Evolutionary conservation across 2,888 invertebrate genomes (phyloP), one percentile per base, ranked within the genome.

Genomic region (Watsonalla cultraria): DNA sequence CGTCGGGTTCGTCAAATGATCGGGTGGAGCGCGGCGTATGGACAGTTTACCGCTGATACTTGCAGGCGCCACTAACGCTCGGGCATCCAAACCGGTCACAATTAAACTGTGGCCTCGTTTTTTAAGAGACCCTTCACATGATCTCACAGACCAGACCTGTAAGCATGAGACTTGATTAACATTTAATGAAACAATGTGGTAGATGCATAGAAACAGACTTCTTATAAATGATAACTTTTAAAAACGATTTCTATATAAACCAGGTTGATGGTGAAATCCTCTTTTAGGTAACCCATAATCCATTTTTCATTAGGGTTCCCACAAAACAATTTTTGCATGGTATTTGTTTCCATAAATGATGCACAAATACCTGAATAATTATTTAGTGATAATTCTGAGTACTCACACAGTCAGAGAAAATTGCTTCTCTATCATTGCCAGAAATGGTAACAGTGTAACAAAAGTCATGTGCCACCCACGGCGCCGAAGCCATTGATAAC

Each of bases 361-460:
- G 24, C 24, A 24, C 24, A 24, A 24, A 24, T 24, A 24, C 4
- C 4, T 24, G 24, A 24, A 24, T 24, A 24, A 2, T 4, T 24
- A n/a, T n/a, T n/a, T n/a, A n/a, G 37, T 37, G 5, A 37, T 37
- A 37, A 37, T 37, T 37, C 37, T 2, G 7, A 37, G 37, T 7
- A 45, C 89, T 82, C 77, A 90, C 90, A 61, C 78, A 78, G 60
- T 90, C 89, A 24, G 86, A 83, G 67, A 90, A 90, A 62, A 90
- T 88, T 54, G 89, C 90, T 78, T 90, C 90, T 48, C 90, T 78
- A 57, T 90, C 89, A 67, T 84, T 87, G 56, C 90, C 90, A 58
- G 89, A 87, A 61, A 90, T 78, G 51, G 88, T 90, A 52, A 90
- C 73, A 0, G 85, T 85, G 65, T 90, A 90, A 54, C 72, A 74